Evolutionary conservation across 2,888 invertebrate species (phyloP).

Genomic region (Choristoneura rosaceana): DNA sequence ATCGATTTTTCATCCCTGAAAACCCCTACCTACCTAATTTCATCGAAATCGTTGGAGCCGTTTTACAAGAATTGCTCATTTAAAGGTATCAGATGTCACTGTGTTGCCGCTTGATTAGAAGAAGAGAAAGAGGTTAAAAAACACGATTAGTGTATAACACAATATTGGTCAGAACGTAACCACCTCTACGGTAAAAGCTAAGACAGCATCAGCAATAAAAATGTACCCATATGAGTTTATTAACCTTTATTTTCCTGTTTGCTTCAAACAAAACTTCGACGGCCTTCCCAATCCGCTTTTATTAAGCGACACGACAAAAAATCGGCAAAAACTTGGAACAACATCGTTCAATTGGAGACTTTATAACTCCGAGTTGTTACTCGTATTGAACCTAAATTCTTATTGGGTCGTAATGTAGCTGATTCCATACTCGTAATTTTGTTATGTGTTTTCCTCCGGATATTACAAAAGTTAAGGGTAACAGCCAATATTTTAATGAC

Average conservation of each 20-base stretch:
- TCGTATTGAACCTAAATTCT: background rate
- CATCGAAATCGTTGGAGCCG: no score
- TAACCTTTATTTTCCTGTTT: slow-evolving; percentile 26
- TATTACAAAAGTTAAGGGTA: no score
- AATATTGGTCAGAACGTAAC: background rate
- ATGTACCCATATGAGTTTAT: background rate
- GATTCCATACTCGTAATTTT: no score
- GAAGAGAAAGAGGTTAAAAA: no score
- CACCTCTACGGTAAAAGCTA: background rate
- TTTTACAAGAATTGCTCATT: no score
- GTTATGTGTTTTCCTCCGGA: no score
- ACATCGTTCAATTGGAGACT: background rate
- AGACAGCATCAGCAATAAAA: background rate
- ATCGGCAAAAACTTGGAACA: slow-evolving; percentile 21
- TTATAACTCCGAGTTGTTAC: background rate
- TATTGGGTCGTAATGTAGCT: background rate
- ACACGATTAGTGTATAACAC: background rate
- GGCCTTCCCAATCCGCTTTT: slow-evolving; percentile 23
- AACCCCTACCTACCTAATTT: no score
- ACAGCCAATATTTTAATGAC: no score
- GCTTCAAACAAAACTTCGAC: slow-evolving; percentile 7
- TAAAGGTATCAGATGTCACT: no score
- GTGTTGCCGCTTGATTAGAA: no score
- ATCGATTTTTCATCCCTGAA: no score
- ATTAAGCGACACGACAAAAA: slow-evolving; percentile 19